Conservation (phyloP, 2,113 vertebrate genomes). For the Ceratotherium simum region DNA sequence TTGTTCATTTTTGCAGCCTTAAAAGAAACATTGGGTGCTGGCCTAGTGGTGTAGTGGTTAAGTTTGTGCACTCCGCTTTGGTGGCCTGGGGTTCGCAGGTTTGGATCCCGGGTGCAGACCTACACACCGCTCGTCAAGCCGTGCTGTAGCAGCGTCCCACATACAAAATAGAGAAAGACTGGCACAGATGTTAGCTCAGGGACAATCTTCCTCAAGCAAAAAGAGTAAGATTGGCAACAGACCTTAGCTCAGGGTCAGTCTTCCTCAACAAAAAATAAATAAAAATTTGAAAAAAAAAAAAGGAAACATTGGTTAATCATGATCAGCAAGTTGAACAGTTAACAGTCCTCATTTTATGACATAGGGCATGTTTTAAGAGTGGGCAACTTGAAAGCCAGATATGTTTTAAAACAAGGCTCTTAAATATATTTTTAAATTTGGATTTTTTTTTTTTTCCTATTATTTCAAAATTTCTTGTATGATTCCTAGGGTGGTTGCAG, state of each 20-base stretch:
- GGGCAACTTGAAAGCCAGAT: neutral
- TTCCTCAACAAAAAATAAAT: neutral
- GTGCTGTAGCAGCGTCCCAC: too few species aligned
- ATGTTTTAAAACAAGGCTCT: conserved; percentile 6
- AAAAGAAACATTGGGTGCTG: neutral
- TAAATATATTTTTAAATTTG: conserved; percentile 31
- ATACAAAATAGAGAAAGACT: too few species aligned
- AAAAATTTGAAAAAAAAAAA: too few species aligned
- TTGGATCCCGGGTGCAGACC: too few species aligned
- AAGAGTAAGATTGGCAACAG: neutral
- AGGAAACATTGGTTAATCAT: neutral
- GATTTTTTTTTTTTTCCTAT: neutral
- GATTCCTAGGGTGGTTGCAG: conserved; percentile 94
- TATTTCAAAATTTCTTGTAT: conserved; percentile 38
- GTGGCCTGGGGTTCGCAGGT: too few species aligned
- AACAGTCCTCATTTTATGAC: neutral
- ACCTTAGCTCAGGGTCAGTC: too few species aligned
- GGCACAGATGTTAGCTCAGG: too few species aligned
- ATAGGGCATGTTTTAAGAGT: neutral
- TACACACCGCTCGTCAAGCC: too few species aligned
- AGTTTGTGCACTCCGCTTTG: too few species aligned
- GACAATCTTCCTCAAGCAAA: neutral
- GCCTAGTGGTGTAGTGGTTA: neutral
- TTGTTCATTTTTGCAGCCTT: conserved; percentile 18
- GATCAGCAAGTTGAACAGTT: neutral